A percentile compares a stretch with the other conserved stretches of the same genome.
Conservation (phyloP, 2,113 vertebrate species). For the Lutjanus erythropterus region DNA sequence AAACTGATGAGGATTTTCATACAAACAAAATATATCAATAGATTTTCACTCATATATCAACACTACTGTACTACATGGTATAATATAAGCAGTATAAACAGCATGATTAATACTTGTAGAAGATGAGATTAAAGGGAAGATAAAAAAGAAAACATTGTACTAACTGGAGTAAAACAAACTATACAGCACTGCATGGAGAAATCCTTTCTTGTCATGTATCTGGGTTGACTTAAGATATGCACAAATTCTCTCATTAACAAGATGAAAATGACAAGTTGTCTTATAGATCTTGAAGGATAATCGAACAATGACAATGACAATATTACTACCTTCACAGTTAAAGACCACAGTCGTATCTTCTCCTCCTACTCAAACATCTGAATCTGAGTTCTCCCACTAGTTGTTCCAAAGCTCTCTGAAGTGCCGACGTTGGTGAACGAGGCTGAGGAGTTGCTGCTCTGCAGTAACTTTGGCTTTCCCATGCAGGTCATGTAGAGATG, state of each 20-base stretch:
- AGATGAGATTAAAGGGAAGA: background rate
- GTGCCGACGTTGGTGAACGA: constrained; percentile 67
- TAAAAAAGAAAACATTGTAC: background rate
- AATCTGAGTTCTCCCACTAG: constrained; percentile 53
- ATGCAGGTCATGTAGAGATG: constrained; percentile 50
- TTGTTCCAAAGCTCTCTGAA: constrained; percentile 71
- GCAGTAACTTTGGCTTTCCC: constrained; percentile 26
- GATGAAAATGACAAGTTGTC: background rate
- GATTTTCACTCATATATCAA: background rate
- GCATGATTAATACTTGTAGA: background rate
- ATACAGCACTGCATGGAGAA: too few relatives aligned
- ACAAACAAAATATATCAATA: background rate
- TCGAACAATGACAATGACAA: background rate
- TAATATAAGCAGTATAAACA: background rate
- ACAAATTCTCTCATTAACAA: background rate
- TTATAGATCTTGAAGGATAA: background rate
- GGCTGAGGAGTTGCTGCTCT: constrained; percentile 62
- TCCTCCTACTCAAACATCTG: constrained; percentile 46
- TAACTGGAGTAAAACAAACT: background rate
- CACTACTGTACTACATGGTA: background rate
- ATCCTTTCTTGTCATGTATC: background rate
- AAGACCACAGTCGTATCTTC: background rate
- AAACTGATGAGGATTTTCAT: background rate
- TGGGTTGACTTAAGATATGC: background rate
- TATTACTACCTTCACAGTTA: background rate